Conservation (phyloP, 1,140 invertebrate genomes). For the Leptonema lineaticorne region DNA sequence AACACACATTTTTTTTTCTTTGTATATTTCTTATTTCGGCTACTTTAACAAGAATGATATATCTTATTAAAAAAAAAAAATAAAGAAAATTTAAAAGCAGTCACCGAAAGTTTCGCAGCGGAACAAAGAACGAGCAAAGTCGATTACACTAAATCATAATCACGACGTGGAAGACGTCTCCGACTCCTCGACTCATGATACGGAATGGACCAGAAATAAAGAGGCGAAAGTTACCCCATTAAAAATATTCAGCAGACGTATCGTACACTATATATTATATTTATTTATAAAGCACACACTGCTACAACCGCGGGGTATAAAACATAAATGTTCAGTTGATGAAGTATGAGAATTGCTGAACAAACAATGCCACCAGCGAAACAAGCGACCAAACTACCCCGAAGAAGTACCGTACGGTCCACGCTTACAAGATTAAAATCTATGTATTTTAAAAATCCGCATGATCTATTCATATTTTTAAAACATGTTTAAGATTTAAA, state of each 20-base stretch:
- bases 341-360: not conserved
- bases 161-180: not conserved
- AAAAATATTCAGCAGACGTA: constrained; percentile 16
- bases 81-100: not conserved
- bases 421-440: too few relatives aligned
- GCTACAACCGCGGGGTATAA: not conserved
- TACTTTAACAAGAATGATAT: not conserved
- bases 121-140: not conserved
- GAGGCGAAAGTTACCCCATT: constrained; percentile 6
- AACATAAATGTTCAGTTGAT: constrained; percentile 2
- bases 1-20: not conserved
- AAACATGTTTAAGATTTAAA: too few relatives aligned
- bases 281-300: too few relatives aligned
- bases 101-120: not conserved
- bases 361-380: constrained; percentile 1
- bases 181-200: not conserved
- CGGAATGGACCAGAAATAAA: not conserved
- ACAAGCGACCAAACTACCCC: too few relatives aligned
- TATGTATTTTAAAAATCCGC: too few relatives aligned
- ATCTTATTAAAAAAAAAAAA: not conserved
- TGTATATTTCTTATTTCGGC: not conserved
- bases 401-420: too few relatives aligned
- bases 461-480: too few relatives aligned
- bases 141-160: constrained; percentile 9
- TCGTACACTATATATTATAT: too few relatives aligned